phyloP scores from a whole-genome alignment of 1,140 invertebrate species.

The Adelges cooleyi region DNA sequence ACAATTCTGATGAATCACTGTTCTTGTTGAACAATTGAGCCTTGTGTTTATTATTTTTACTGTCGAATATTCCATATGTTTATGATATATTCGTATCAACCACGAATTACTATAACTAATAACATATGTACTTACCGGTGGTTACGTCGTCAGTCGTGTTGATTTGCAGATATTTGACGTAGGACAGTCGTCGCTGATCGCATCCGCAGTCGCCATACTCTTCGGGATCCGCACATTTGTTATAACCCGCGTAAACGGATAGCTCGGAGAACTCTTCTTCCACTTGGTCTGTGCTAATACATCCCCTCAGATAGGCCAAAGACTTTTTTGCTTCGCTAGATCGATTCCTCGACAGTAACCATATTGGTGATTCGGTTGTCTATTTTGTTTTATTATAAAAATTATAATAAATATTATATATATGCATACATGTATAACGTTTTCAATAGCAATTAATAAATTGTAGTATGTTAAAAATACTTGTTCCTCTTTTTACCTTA shows the following conservation, averaged over 20 bases:
- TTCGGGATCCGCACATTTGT: conserved; percentile 8
- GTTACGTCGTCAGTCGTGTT: neutral
- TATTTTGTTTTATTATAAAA: conserved; percentile 27
- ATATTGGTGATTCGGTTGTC: conserved; percentile 53
- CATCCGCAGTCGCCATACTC: neutral
- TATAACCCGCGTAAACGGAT: conserved; percentile 30
- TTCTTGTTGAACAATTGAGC: too few species aligned
- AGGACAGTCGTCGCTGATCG: conserved; percentile 4
- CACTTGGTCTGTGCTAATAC: conserved; percentile 39
- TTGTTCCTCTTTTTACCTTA: too few species aligned
- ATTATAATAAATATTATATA: neutral
- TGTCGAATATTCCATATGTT: too few species aligned
- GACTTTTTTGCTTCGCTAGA: conserved; percentile 41
- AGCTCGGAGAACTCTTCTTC: conserved; percentile 42
- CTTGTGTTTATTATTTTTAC: too few species aligned
- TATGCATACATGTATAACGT: too few species aligned
- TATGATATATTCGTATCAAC: too few species aligned
- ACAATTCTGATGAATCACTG: too few species aligned
- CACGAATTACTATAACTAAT: too few species aligned
- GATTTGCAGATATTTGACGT: conserved; percentile 14
- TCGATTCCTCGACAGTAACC: conserved; percentile 44
- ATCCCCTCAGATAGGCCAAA: conserved; percentile 42
- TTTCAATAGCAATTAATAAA: too few species aligned
- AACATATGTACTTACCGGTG: neutral
- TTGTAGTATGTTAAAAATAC: too few species aligned